phyloP scores from a whole-genome alignment of 2,888 invertebrate genomes.

The Meloe dianella region DNA sequence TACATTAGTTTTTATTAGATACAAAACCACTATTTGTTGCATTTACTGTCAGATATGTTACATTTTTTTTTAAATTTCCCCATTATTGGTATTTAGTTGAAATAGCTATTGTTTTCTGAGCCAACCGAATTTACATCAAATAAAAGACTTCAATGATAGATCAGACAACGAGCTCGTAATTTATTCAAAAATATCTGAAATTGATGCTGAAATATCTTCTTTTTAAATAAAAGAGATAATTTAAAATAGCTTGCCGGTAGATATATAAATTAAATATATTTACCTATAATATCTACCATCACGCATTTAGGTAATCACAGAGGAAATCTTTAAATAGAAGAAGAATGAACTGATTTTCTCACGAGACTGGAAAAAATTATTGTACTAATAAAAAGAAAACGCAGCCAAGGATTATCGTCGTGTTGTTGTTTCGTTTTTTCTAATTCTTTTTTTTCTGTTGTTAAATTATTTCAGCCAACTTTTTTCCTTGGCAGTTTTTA shows the following conservation, averaged over 20 bases:
- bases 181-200: too few species aligned
- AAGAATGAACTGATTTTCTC: neutral
- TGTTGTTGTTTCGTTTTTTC: neutral
- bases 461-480: neutral
- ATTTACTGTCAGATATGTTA: neutral
- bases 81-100: neutral
- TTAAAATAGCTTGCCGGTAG: too few species aligned
- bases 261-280: neutral
- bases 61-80: neutral
- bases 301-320: neutral
- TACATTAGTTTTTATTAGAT: conserved; percentile 9
- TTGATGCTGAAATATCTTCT: too few species aligned
- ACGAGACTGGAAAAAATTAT: neutral
- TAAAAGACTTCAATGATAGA: neutral
- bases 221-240: too few species aligned
- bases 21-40: neutral
- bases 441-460: neutral
- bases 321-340: neutral
- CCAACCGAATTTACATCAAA: neutral
- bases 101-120: neutral
- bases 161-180: too few species aligned
- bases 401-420: neutral
- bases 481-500: neutral
- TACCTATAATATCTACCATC: neutral
- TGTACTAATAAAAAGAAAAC: neutral